Evolutionary conservation across 2,797 vertebrate genomes (phyloP).

Genomic region (Anguilla anguilla): DNA sequence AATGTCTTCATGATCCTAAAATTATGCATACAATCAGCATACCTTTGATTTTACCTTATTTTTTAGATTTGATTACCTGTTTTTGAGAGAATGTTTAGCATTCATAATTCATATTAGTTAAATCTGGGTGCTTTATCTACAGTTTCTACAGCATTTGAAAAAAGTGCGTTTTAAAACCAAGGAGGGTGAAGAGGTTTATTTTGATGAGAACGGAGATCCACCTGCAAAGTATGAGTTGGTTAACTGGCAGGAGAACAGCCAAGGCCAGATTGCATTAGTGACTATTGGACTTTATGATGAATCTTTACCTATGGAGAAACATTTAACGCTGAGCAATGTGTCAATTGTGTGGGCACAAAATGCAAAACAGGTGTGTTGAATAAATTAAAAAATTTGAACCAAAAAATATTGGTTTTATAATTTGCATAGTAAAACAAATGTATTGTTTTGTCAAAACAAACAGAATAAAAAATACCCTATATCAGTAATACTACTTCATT

Average conservation of each 20-base stretch:
- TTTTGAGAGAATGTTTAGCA: not conserved
- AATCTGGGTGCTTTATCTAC: not conserved
- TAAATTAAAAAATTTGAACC: not conserved
- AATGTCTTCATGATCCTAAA: not conserved
- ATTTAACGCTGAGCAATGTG: slow-evolving; percentile 52
- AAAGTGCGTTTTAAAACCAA: slow-evolving; percentile 59
- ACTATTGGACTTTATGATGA: slow-evolving; percentile 69
- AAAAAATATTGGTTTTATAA: too few species aligned
- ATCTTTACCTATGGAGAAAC: slow-evolving; percentile 53
- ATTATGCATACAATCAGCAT: not conserved
- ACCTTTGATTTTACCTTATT: not conserved
- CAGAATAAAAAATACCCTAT: too few species aligned
- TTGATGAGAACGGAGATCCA: slow-evolving; percentile 69
- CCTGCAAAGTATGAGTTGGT: slow-evolving; percentile 72
- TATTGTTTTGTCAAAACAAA: too few species aligned
- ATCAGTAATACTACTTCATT: too few species aligned
- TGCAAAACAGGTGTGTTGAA: slow-evolving; percentile 48
- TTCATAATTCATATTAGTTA: not conserved
- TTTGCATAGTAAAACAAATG: too few species aligned
- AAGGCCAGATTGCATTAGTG: slow-evolving; percentile 60
- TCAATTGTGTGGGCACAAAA: slow-evolving; percentile 62
- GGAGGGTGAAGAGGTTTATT: slow-evolving; percentile 66
- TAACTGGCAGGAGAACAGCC: slow-evolving; percentile 66
- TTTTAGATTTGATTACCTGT: not conserved
- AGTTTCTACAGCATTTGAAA: slow-evolving; percentile 65